A percentile compares a stretch with the other conserved stretches of the same genome.
Evolutionary conservation across 2,797 vertebrate species (phyloP).

Genomic region (Cheirogaleus major): DNA sequence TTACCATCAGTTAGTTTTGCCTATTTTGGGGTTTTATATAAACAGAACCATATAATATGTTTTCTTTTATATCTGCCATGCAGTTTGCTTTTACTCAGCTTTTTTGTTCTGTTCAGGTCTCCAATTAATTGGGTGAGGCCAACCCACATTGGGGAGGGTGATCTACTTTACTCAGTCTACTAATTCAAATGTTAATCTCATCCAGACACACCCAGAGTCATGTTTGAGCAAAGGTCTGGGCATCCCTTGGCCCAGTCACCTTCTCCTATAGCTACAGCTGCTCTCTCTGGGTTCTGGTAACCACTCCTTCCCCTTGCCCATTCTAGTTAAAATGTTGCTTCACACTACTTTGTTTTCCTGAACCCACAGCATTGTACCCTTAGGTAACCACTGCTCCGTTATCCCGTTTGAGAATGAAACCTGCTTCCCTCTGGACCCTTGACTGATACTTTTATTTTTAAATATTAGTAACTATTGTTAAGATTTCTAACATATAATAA

Average conservation of each 20-base stretch:
- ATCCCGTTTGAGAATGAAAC: not conserved
- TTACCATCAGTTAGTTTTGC: not conserved
- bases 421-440: not conserved
- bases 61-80: not conserved
- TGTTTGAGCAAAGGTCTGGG: not conserved
- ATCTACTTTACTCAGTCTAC: not conserved
- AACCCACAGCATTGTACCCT: not conserved
- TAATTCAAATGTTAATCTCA: not conserved
- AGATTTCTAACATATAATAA: constrained; percentile 15
- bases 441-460: constrained; percentile 22
- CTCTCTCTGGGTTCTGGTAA: not conserved
- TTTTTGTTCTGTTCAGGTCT: not conserved
- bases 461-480: constrained; percentile 40
- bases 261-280: not conserved
- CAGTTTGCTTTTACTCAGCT: not conserved
- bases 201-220: not conserved
- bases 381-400: not conserved
- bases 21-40: not conserved
- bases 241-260: not conserved
- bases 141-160: not conserved
- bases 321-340: constrained; percentile 18
- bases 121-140: not conserved
- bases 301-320: not conserved
- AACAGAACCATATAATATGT: not conserved
- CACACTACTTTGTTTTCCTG: not conserved